phyloP scores from a whole-genome alignment of 2,888 invertebrate species.

The Pristionchus arcanus region DNA sequence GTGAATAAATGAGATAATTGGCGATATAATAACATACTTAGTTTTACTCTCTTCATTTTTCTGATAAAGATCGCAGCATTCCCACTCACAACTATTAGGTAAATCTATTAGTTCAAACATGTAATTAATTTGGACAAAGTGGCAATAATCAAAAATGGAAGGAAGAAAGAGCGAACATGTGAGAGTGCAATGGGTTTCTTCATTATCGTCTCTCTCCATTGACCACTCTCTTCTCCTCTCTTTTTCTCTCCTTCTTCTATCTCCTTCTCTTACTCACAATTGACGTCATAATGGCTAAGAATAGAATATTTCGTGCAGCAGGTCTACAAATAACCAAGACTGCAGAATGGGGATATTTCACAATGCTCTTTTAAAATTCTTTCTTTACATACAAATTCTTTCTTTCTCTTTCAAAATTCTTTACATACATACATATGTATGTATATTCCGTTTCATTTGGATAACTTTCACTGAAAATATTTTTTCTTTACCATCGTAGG shows the following conservation, averaged over 20 bases:
- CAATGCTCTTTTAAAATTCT: not conserved
- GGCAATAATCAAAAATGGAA: not conserved
- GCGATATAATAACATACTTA: not conserved
- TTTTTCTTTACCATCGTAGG: not conserved
- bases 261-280: not conserved
- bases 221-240: not conserved
- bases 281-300: not conserved
- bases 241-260: not conserved
- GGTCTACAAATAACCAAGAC: not conserved
- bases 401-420: no score
- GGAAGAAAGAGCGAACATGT: not conserved
- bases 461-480: not conserved
- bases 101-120: not conserved
- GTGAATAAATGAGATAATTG: not conserved
- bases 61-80: not conserved
- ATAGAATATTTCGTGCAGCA: not conserved
- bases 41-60: not conserved
- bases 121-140: not conserved
- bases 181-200: not conserved
- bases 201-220: not conserved
- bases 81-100: not conserved
- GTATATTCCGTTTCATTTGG: not conserved
- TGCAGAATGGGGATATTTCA: not conserved
- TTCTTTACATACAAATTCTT: no score
- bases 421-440: not conserved